These are phyloP conservation scores for Holacanthus passer DNA, from an alignment of 2,113 vertebrate species.

Conservation along the genomic window DNA sequence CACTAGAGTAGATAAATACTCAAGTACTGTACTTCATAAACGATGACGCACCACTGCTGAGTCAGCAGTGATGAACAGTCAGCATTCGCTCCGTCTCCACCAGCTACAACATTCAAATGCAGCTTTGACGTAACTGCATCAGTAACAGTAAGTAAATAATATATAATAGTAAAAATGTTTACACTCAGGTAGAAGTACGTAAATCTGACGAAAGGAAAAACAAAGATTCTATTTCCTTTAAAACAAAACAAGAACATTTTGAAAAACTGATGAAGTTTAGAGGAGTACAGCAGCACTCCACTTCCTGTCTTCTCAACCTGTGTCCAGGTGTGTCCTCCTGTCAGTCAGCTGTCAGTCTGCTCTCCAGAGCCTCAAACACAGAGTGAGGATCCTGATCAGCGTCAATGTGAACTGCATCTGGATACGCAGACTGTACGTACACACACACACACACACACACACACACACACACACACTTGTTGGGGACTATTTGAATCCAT, in stretches of 20 bases:
- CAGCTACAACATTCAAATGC: no score
- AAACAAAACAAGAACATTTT: not conserved
- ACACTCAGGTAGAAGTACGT: no score
- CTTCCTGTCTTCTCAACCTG: not conserved
- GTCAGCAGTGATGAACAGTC: no score
- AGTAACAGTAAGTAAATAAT: no score
- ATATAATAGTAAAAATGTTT: no score
- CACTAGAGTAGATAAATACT: no score
- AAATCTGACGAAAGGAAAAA: no score
- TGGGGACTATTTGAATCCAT: no score
- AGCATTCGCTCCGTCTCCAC: no score
- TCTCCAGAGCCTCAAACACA: conserved; percentile 91
- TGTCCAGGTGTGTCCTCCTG: not conserved
- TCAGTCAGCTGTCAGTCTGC: conserved; percentile 76
- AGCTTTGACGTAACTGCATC: no score
- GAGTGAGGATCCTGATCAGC: conserved; percentile 91
- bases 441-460: conserved; percentile 44
- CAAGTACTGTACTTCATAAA: no score
- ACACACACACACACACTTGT: conserved; percentile 25
- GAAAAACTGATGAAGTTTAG: not conserved
- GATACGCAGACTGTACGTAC: conserved; percentile 83
- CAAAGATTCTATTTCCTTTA: not conserved
- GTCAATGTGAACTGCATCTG: conserved; percentile 82
- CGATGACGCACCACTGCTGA: no score
- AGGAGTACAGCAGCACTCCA: not conserved